Percentiles rank a stretch among this genome's conserved stretches.
Evolutionary conservation across 2,797 vertebrate species (phyloP).

Genomic region (Tokudaia muenninki): DNA sequence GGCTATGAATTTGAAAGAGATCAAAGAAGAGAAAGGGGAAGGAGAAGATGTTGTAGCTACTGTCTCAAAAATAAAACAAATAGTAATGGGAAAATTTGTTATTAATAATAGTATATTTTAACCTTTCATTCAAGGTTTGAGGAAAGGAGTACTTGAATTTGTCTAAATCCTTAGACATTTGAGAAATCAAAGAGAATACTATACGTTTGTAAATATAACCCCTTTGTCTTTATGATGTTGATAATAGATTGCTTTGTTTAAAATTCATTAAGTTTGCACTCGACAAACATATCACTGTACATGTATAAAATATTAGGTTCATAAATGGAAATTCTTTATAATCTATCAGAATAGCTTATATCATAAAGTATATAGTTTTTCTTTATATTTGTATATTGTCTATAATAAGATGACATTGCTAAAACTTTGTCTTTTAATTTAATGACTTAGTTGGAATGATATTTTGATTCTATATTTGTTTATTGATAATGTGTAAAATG

Average conservation of each 20-base stretch:
- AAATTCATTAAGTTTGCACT: conserved; percentile 58
- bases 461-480: neutral
- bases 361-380: neutral
- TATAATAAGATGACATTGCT: conserved; percentile 9
- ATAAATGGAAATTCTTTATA: conserved; percentile 44
- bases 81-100: conserved; percentile 25
- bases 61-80: conserved; percentile 45
- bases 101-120: conserved; percentile 34
- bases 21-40: neutral
- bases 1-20: neutral
- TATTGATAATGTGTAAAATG: conserved; percentile 22
- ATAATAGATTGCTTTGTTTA: conserved; percentile 32
- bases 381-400: neutral
- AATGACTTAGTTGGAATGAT: conserved; percentile 33
- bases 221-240: conserved; percentile 20
- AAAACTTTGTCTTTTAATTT: conserved; percentile 45
- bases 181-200: conserved; percentile 60
- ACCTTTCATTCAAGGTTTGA: conserved; percentile 57
- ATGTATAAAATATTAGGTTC: conserved; percentile 16
- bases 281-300: conserved; percentile 43
- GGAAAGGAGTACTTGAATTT: neutral
- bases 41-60: neutral
- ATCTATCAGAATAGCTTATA: conserved; percentile 8
- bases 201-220: conserved; percentile 53
- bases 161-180: neutral